A percentile compares a stretch with the other conserved stretches of the same genome.
These are phyloP conservation scores for Drosophila algonquin DNA, from an alignment of 2,888 invertebrate genomes.

Conservation along the genomic window DNA sequence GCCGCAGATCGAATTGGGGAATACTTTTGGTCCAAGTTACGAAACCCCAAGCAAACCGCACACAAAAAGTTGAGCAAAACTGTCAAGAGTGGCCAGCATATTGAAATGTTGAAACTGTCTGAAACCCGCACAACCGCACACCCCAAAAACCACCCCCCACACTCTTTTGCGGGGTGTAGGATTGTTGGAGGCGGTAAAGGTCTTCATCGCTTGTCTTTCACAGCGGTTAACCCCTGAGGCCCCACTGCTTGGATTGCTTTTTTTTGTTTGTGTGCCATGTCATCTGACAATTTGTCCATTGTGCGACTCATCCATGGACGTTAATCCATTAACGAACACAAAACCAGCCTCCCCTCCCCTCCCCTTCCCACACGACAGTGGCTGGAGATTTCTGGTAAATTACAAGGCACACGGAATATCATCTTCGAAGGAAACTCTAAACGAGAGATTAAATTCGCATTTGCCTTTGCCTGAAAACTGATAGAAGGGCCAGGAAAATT, in stretches of 20 bases:
- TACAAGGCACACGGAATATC: conserved; percentile 22
- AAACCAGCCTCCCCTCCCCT: conserved; percentile 12
- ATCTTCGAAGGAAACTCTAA: conserved; percentile 13
- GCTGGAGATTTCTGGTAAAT: conserved; percentile 27
- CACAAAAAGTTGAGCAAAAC: conserved; percentile 54
- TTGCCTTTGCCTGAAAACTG: conserved; percentile 12
- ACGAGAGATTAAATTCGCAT: conserved; percentile 3
- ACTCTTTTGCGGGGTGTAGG: neutral
- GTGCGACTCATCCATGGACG: conserved; percentile 17
- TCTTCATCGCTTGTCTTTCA: conserved; percentile 14
- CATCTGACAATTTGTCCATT: conserved; percentile 78
- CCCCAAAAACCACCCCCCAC: neutral
- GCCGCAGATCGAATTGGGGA: too few relatives aligned
- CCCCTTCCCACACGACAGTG: conserved; percentile 10
- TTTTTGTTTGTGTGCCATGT: conserved; percentile 24
- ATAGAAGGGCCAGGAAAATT: conserved; percentile 12
- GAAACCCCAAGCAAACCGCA: too few relatives aligned
- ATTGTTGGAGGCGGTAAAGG: neutral
- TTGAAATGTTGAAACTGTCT: conserved; percentile 59
- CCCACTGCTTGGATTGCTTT: conserved; percentile 18
- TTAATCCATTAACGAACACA: conserved; percentile 46
- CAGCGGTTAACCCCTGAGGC: conserved; percentile 16
- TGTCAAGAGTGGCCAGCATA: conserved; percentile 69
- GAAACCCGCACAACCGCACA: neutral
- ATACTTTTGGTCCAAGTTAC: too few relatives aligned